Evolutionary conservation across 2,888 invertebrate genomes (phyloP).

Genomic region (Sphaerophoria rueppellii): DNA sequence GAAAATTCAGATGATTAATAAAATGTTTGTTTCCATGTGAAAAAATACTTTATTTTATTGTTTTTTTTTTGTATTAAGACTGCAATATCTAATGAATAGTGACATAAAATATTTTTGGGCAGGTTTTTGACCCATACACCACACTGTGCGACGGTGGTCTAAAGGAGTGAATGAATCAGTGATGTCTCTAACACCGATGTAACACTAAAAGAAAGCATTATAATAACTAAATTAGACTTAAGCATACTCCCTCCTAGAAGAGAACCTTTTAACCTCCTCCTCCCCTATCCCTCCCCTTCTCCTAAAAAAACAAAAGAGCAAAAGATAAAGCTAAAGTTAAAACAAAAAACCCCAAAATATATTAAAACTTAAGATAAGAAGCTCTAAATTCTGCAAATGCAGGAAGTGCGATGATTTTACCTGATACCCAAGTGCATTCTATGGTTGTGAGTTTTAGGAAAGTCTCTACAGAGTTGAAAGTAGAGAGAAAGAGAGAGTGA

Average conservation of each 20-base stretch:
- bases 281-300: not conserved
- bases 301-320: slow-evolving; percentile 3
- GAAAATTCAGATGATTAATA: no score
- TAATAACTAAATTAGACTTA: slow-evolving; percentile 42
- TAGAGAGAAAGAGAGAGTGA: no score
- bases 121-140: no score
- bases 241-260: slow-evolving; percentile 20
- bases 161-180: no score
- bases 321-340: no score
- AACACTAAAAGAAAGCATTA: slow-evolving; percentile 39
- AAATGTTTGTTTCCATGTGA: no score
- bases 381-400: not conserved
- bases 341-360: not conserved
- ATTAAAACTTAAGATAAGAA: not conserved
- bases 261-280: not conserved
- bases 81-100: no score
- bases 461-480: slow-evolving; percentile 5
- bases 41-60: no score
- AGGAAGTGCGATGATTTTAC: slow-evolving; percentile 43
- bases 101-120: no score
- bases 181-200: no score
- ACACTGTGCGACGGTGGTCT: no score
- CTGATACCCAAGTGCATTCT: slow-evolving; percentile 28
- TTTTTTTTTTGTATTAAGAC: no score
- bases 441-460: not conserved